Conservation (phyloP, 2,888 invertebrate species). For the Monoplex corrugatus region DNA sequence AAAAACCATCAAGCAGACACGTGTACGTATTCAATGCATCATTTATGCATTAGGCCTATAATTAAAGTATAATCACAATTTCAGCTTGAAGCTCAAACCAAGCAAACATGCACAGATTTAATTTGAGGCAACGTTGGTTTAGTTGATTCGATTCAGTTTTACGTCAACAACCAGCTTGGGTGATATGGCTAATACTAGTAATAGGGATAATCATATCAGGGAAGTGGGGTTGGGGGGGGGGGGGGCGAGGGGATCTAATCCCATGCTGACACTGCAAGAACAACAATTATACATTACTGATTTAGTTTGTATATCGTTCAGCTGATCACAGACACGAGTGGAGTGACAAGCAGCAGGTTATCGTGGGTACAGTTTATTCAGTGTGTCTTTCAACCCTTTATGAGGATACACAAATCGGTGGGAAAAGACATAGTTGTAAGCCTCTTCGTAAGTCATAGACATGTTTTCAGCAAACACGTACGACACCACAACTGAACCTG, state of each 20-base stretch:
- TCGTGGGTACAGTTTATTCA: constrained; percentile 56
- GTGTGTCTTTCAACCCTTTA: constrained; percentile 55
- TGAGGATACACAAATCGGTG: constrained; percentile 63
- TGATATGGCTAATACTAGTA: neutral
- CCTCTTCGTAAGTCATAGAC: constrained; percentile 59
- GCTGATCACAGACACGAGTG: neutral
- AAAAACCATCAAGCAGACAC: too few species aligned
- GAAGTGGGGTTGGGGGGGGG: too few species aligned
- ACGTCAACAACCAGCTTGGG: too few species aligned
- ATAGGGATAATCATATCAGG: neutral
- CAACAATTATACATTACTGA: neutral
- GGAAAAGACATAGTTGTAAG: constrained; percentile 58
- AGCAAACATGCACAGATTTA: too few species aligned
- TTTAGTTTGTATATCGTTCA: neutral
- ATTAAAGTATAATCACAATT: too few species aligned
- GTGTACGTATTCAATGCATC: too few species aligned
- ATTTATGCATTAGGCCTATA: too few species aligned
- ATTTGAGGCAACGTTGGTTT: too few species aligned
- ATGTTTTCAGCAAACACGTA: constrained; percentile 61
- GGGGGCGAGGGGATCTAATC: too few species aligned
- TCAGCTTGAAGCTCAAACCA: too few species aligned
- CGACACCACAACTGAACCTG: constrained; percentile 64
- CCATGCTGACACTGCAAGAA: neutral
- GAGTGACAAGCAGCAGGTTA: neutral
- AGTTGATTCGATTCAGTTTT: too few species aligned